Evolutionary conservation across 2,888 invertebrate genomes (phyloP).

Genomic region (Acleris cristana): DNA sequence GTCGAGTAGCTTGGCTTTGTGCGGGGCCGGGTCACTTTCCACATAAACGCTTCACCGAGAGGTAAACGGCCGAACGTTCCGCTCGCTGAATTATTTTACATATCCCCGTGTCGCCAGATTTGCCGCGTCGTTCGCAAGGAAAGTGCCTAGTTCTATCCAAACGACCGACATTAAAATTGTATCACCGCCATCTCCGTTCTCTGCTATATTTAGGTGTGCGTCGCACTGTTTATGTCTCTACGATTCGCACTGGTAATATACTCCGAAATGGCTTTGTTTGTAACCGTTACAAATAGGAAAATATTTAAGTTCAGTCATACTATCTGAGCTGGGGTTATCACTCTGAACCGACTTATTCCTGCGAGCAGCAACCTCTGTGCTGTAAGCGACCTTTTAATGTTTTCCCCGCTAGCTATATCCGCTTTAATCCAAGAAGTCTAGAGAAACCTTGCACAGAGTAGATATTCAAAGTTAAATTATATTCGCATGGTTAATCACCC

Average conservation of each 20-base stretch:
- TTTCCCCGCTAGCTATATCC: neutral
- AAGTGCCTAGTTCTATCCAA: constrained; percentile 41
- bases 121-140: constrained; percentile 43
- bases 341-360: constrained; percentile 4
- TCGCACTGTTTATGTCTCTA: constrained; percentile 21
- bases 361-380: neutral
- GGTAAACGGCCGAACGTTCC: constrained; percentile 58
- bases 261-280: constrained; percentile 21
- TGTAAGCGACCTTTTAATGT: constrained; percentile 7
- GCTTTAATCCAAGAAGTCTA: constrained; percentile 14
- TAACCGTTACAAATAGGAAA: constrained; percentile 4
- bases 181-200: constrained; percentile 25
- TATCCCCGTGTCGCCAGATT: constrained; percentile 54
- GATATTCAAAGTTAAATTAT: constrained; percentile 6
- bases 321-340: constrained; percentile 21
- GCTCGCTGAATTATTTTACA: constrained; percentile 59
- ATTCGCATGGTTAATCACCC: neutral
- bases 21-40: constrained; percentile 51
- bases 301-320: constrained; percentile 9
- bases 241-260: constrained; percentile 14
- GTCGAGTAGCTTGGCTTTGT: constrained; percentile 31
- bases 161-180: constrained; percentile 42
- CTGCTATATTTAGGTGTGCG: constrained; percentile 28
- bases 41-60: constrained; percentile 48
- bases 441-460: neutral